Conservation (phyloP, 2,113 vertebrate species). For the Nycticorax nycticorax region DNA sequence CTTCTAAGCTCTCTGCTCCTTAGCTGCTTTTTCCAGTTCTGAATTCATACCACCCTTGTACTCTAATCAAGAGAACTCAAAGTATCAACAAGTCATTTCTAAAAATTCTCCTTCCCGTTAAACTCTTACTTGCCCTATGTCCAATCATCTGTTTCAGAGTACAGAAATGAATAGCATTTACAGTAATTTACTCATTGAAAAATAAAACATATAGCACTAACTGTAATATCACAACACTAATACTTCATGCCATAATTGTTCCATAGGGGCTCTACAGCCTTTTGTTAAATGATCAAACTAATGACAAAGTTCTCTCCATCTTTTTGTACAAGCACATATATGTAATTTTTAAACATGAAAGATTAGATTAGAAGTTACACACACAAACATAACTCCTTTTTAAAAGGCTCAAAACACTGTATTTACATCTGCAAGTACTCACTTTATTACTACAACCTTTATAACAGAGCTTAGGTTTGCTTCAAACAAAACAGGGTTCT, state of each 20-base stretch:
- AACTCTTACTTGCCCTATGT: not conserved
- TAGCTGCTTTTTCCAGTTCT: not conserved
- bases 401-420: constrained; percentile 45
- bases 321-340: not conserved
- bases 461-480: constrained; percentile 70
- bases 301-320: not conserved
- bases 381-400: constrained; percentile 25
- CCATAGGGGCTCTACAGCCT: not conserved
- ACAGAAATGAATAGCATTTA: not conserved
- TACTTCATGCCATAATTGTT: not conserved
- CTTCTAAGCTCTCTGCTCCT: not conserved
- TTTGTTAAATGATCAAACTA: not conserved
- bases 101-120: not conserved
- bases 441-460: constrained; percentile 68
- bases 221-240: not conserved
- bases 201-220: not conserved
- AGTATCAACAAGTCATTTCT: not conserved
- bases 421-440: constrained; percentile 76
- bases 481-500: constrained; percentile 74
- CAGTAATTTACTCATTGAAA: not conserved
- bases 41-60: not conserved
- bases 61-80: not conserved
- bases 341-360: constrained; percentile 41
- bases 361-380: constrained; percentile 48
- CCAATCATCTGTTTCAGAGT: not conserved